Evolutionary conservation across 2,888 invertebrate genomes (phyloP), one percentile per base, ranked within the genome.

Genomic region (Diaprepes abbreviatus): DNA sequence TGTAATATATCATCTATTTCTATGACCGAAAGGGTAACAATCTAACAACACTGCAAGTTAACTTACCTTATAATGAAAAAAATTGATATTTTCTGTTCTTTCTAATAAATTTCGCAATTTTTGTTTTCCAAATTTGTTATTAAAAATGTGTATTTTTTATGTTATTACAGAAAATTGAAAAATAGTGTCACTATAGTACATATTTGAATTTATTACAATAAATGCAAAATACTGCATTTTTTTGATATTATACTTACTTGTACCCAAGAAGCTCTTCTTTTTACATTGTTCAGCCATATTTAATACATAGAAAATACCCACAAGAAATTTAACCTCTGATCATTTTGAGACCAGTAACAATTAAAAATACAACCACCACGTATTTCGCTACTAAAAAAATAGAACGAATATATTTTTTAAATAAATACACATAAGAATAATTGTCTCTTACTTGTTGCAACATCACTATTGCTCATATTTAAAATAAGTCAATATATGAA

Each of bases 331-430:
- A 66, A 14, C 45, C 62, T 38, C 71, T 66, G 21, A 71, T 52
- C 33, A 71, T 17, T 54, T 36, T 57, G 24, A 71, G 19, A 12
- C 63, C 66, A 19, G 54, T 16, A 31, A 66, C 52, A 16, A 71
- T 63, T 6, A 71, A 24, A 40, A 58, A 10, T 5, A 66, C 66
- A 1, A 33, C 66, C 4, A 35, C 58, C 28, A 21, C 62, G 17
- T 60, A 62, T 36, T 71, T 71, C 1, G 21, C 50, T 24, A 71
- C 66, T 71, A 64, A 71, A 71, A 70, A 62, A 24, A 7, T 17
- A 50, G 7, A 14, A 16, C 0, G 6, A 21, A 24, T 24, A 10
- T 9, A 24, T 6, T 5, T 14, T 28, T 24, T 31, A 19, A 7
- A 14, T 1, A 50, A 16, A 16, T 24, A 0, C 3, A 14, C 3